Percentiles rank a stretch among this genome's conserved stretches.
phyloP scores from a whole-genome alignment of 2,888 invertebrate species.

The Drosophila nr. perissopoda region DNA sequence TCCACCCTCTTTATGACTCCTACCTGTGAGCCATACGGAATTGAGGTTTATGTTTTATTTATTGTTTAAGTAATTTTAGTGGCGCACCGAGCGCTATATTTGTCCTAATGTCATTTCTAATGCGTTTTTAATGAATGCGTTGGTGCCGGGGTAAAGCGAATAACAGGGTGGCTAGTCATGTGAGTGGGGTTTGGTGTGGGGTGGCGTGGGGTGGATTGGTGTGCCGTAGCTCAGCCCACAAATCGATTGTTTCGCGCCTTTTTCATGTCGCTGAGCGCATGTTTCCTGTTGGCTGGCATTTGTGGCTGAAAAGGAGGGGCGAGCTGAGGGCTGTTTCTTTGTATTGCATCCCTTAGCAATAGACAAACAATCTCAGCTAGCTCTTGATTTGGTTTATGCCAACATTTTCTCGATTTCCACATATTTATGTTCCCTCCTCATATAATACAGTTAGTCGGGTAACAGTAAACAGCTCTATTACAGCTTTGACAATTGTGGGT shows the following conservation, averaged over 20 bases:
- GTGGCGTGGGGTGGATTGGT: background rate
- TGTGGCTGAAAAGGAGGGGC: slow-evolving; percentile 13
- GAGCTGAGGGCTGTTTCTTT: slow-evolving; percentile 12
- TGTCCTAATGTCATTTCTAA: slow-evolving; percentile 81
- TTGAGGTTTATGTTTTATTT: slow-evolving; percentile 55
- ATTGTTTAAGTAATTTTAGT: slow-evolving; percentile 71
- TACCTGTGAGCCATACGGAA: background rate
- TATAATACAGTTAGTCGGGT: slow-evolving; percentile 9
- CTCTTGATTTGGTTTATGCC: background rate
- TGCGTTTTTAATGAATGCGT: slow-evolving; percentile 81
- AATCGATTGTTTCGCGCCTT: slow-evolving; percentile 81
- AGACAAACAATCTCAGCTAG: slow-evolving; percentile 5
- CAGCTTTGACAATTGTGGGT: slow-evolving; percentile 16
- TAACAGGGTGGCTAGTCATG: slow-evolving; percentile 1
- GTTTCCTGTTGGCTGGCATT: slow-evolving; percentile 68
- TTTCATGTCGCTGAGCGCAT: slow-evolving; percentile 54
- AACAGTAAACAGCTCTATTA: slow-evolving; percentile 55
- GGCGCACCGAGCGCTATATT: slow-evolving; percentile 62
- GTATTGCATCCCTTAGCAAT: slow-evolving; percentile 31
- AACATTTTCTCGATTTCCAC: background rate
- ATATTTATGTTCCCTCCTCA: background rate
- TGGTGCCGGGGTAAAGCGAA: slow-evolving; percentile 11
- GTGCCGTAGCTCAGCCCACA: slow-evolving; percentile 57
- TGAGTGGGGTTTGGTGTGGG: slow-evolving; percentile 5
- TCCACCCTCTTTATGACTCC: background rate